phyloP scores from a whole-genome alignment of 2,797 vertebrate genomes.

The Salmo trutta region DNA sequence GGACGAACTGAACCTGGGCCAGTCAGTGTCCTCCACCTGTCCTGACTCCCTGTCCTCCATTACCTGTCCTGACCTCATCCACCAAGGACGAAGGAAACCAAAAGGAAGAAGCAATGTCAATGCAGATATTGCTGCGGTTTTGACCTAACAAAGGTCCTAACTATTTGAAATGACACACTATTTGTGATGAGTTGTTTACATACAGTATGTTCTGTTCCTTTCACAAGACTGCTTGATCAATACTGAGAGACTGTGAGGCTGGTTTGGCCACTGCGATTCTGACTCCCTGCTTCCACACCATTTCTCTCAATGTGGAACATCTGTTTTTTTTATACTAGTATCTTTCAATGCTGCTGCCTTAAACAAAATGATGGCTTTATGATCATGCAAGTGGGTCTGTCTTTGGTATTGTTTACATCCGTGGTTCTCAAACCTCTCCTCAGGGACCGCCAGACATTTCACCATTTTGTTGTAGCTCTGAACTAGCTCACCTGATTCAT shows the following conservation, averaged over 20 bases:
- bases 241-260: neutral
- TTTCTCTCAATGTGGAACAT: neutral
- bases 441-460: too few relatives aligned
- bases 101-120: too few relatives aligned
- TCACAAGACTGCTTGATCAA: neutral
- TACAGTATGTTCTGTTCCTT: neutral
- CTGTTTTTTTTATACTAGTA: neutral
- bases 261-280: neutral
- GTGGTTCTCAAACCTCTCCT: too few relatives aligned
- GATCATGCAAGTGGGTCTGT: neutral
- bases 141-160: too few relatives aligned
- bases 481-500: too few relatives aligned
- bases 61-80: too few relatives aligned
- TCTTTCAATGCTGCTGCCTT: conserved; percentile 2
- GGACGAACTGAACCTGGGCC: neutral
- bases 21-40: too few relatives aligned
- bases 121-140: too few relatives aligned
- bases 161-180: too few relatives aligned
- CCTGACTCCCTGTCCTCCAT: too few relatives aligned
- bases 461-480: too few relatives aligned
- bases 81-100: too few relatives aligned
- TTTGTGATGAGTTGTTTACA: neutral
- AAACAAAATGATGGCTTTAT: neutral
- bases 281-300: neutral
- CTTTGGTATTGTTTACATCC: neutral